These are phyloP conservation scores for Acrocephalus scirpaceus DNA, from an alignment of 2,797 vertebrate species.

Conservation along the genomic window DNA sequence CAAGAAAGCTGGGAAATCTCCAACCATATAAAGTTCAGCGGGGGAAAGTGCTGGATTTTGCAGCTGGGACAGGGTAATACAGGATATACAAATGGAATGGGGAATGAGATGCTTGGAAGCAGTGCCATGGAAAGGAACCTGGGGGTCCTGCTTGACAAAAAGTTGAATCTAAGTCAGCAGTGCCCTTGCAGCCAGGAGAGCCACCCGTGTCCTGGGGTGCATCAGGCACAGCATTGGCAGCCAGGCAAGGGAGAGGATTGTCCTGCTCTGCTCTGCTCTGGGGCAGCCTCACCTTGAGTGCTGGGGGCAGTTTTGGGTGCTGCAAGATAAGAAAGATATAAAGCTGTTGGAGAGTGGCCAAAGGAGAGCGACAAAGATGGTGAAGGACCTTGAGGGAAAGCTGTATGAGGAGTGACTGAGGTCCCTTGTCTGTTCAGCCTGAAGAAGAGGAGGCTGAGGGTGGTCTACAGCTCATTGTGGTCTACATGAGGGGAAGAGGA, in stretches of 20 bases:
- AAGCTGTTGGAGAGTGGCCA: not conserved
- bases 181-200: not conserved
- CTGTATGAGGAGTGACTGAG: fast-evolving
- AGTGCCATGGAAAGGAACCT: not conserved
- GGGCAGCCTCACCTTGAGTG: fast-evolving
- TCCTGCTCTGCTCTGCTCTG: fast-evolving
- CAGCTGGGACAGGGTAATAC: not conserved
- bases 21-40: not conserved
- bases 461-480: not conserved
- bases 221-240: not conserved
- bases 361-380: not conserved
- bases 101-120: not conserved
- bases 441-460: not conserved
- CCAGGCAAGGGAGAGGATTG: fast-evolving
- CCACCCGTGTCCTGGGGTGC: fast-evolving
- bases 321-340: not conserved
- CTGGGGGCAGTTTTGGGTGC: not conserved
- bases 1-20: not conserved
- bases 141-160: fast-evolving
- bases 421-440: not conserved
- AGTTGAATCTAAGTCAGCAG: not conserved
- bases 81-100: not conserved
- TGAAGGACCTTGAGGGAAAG: not conserved
- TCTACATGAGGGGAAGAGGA: not conserved
- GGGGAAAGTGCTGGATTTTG: not conserved